Conservation (phyloP, 2,797 vertebrate genomes). For the Ciconia nigra region DNA sequence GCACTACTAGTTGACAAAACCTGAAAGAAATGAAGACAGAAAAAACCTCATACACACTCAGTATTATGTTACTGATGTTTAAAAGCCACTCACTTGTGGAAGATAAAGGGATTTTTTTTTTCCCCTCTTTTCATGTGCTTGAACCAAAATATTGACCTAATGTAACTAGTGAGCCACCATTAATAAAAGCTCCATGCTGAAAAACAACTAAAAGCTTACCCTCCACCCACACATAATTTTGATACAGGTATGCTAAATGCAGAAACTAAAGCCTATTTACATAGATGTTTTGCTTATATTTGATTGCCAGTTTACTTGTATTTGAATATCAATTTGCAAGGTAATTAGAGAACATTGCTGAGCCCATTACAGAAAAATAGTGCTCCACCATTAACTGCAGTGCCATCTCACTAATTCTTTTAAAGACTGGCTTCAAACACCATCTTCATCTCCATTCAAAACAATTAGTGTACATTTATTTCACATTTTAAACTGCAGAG, state of each 20-base stretch:
- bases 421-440: slow-evolving; percentile 24
- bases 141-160: background rate
- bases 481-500: slow-evolving; percentile 42
- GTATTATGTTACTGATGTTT: background rate
- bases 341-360: slow-evolving; percentile 56
- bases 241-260: slow-evolving; percentile 1
- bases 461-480: slow-evolving; percentile 62
- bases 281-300: slow-evolving; percentile 47
- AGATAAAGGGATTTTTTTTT: background rate
- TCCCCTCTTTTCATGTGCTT: background rate
- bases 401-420: slow-evolving; percentile 36
- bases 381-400: slow-evolving; percentile 14
- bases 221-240: background rate
- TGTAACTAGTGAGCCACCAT: background rate
- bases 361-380: slow-evolving; percentile 54
- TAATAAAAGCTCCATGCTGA: background rate
- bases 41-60: background rate
- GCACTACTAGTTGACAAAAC: background rate
- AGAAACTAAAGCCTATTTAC: slow-evolving; percentile 12
- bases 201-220: background rate
- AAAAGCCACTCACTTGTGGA: background rate
- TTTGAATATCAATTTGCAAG: slow-evolving; percentile 61
- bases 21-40: background rate
- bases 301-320: slow-evolving; percentile 65
- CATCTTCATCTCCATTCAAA: slow-evolving; percentile 20